A percentile compares a stretch with the other conserved stretches of the same genome.
Conservation (phyloP, 2,888 invertebrate genomes). For the Dermolepida albohirtum region DNA sequence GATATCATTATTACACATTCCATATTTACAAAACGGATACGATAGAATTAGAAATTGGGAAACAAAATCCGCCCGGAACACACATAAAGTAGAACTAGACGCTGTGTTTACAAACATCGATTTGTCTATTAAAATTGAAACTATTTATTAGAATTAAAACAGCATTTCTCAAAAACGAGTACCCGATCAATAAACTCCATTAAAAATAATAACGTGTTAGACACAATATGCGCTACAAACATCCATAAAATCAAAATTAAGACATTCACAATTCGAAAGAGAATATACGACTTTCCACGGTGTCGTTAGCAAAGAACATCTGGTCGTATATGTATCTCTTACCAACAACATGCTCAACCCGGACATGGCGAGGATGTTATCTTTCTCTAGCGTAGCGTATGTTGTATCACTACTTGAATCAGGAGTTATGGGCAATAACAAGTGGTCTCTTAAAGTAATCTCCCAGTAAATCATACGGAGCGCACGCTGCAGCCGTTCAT, state of each 20-base stretch:
- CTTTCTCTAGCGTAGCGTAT: slow-evolving; percentile 50
- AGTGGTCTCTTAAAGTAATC: slow-evolving; percentile 67
- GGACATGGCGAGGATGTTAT: slow-evolving; percentile 43
- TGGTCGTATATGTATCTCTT: slow-evolving; percentile 39
- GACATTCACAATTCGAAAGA: slow-evolving; percentile 51
- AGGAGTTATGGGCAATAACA: slow-evolving; percentile 66
- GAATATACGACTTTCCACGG: slow-evolving; percentile 45
- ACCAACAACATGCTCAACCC: slow-evolving; percentile 24
- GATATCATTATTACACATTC: not conserved
- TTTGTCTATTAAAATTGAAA: not conserved
- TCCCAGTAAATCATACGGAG: slow-evolving; percentile 64
- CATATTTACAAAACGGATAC: not conserved
- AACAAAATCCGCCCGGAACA: slow-evolving; percentile 3
- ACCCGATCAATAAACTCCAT: slow-evolving; percentile 34
- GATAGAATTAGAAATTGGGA: slow-evolving; percentile 12
- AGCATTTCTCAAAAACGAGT: not conserved
- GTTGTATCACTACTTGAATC: slow-evolving; percentile 63
- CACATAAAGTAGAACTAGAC: not conserved
- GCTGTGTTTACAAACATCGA: slow-evolving; percentile 20
- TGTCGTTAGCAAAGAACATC: slow-evolving; percentile 21
- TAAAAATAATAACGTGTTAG: slow-evolving; percentile 39
- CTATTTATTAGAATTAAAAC: not conserved
- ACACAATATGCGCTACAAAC: slow-evolving; percentile 13
- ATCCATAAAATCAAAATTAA: slow-evolving; percentile 53
- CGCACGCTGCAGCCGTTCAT: slow-evolving; percentile 60